Evolutionary conservation across 2,113 vertebrate genomes (phyloP).

Genomic region (Pogona vitticeps): DNA sequence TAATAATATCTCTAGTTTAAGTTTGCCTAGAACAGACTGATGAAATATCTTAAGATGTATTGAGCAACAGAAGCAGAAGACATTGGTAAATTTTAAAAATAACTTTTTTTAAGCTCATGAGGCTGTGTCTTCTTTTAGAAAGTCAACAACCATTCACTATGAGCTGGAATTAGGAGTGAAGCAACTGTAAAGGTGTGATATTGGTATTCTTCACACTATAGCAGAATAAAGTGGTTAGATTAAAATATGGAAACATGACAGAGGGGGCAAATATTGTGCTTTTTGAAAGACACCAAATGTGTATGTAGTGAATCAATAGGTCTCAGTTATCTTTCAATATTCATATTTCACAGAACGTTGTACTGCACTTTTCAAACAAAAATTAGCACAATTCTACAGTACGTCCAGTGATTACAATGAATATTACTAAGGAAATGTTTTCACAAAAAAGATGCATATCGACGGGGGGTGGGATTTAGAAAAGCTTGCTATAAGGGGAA

Average conservation of each 20-base stretch:
- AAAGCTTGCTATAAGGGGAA: background rate
- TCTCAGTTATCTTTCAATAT: too few relatives aligned
- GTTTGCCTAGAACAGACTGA: background rate
- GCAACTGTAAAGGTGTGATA: background rate
- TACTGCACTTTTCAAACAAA: too few relatives aligned
- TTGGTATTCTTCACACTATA: background rate
- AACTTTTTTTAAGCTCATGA: background rate
- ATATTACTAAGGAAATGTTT: background rate
- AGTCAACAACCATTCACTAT: background rate
- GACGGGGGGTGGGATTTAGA: background rate
- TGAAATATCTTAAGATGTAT: constrained; percentile 25
- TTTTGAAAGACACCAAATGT: too few relatives aligned
- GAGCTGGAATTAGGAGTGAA: background rate
- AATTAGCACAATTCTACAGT: too few relatives aligned
- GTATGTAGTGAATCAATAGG: too few relatives aligned
- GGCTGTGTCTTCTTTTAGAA: background rate
- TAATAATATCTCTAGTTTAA: background rate
- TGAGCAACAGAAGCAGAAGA: background rate
- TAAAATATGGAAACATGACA: background rate
- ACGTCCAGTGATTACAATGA: too few relatives aligned
- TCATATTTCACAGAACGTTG: too few relatives aligned
- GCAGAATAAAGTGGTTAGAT: background rate
- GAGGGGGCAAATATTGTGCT: too few relatives aligned
- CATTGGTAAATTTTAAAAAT: background rate
- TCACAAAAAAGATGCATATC: background rate